These are phyloP conservation scores for Fregetta grallaria DNA, from an alignment of 2,113 vertebrate species.

Conservation along the genomic window DNA sequence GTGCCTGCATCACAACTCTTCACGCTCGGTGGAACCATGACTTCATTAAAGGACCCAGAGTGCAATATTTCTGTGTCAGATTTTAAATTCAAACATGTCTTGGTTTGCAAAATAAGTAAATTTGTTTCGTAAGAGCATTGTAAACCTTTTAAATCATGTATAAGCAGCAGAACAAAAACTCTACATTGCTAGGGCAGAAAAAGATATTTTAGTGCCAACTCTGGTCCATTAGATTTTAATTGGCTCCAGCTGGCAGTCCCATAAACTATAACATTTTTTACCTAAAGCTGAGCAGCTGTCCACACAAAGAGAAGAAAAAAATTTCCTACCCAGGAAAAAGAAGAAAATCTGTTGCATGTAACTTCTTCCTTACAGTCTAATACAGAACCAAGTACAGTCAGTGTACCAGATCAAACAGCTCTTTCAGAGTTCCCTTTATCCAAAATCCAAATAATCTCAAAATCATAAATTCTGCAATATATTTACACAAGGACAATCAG, in stretches of 20 bases:
- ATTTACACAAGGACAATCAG: background rate
- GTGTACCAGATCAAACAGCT: background rate
- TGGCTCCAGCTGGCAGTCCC: conserved; percentile 47
- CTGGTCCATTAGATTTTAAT: conserved; percentile 53
- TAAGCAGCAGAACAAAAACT: conserved; percentile 20
- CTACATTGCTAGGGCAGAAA: background rate
- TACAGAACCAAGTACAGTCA: background rate
- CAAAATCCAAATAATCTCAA: background rate
- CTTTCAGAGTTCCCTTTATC: background rate
- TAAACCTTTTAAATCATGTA: background rate
- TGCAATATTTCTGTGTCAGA: background rate
- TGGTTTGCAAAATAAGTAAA: background rate
- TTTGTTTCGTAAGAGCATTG: background rate
- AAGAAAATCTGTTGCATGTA: background rate
- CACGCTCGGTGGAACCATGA: background rate
- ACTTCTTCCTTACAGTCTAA: background rate
- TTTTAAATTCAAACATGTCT: background rate
- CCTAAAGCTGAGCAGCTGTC: conserved; percentile 56
- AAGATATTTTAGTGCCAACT: conserved; percentile 15
- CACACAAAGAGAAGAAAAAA: conserved; percentile 29
- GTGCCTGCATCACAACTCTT: background rate
- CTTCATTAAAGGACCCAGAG: background rate
- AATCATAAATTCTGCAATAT: background rate
- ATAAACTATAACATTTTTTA: conserved; percentile 32
- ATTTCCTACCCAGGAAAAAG: background rate